Evolutionary conservation across 2,888 invertebrate genomes (phyloP), one percentile per base, ranked within the genome.

Genomic region (Drosophila nr. perissopoda): DNA sequence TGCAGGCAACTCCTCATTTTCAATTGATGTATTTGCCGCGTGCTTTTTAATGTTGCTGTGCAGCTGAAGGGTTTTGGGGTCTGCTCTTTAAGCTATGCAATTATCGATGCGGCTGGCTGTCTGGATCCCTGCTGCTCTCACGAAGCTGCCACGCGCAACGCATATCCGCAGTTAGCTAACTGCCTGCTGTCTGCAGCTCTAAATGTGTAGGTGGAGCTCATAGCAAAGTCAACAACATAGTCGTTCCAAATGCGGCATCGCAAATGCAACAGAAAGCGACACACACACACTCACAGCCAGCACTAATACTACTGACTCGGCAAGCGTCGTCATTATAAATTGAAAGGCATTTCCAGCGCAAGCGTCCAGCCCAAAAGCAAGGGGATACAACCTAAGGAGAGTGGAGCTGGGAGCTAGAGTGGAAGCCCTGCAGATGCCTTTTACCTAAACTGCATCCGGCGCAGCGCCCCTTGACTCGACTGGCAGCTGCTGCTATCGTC

Each of bases 391-490:
- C n/a, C 27, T 7, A 29, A 6, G 34, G 10, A 29, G 11, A 18
- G 3, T 33, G 46, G 13, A 38, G 53, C 38, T 21, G 46, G 11
- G 11, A 27, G 42, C 52, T 25, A 54, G 29, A 27, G 57, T 61
- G 25, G 58, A 42, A 56, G 51, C 70, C 52, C 53, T 51, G 64
- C 60, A 65, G 57, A 65, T 74, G 70, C 70, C 59, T 69, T 82
- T 75, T 76, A 74, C 75, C 84, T 84, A 83, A 83, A 83, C 84
- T 88, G 87, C 88, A 87, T 85, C 85, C 83, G 82, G 72, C 48
- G 53, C 61, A 61, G 34, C n/a, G 42, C 40, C 56, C 27, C 38
- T 56, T n/a, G 27, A 38, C 25, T 58, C 51, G 65, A 65, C 81
- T 70, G 82, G 66, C 76, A 78, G 72, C 81, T 66, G 76, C 49